Evolutionary conservation across 2,797 vertebrate species (phyloP), one percentile per base, ranked within the genome.

Genomic region (Sebastes aleutianus): DNA sequence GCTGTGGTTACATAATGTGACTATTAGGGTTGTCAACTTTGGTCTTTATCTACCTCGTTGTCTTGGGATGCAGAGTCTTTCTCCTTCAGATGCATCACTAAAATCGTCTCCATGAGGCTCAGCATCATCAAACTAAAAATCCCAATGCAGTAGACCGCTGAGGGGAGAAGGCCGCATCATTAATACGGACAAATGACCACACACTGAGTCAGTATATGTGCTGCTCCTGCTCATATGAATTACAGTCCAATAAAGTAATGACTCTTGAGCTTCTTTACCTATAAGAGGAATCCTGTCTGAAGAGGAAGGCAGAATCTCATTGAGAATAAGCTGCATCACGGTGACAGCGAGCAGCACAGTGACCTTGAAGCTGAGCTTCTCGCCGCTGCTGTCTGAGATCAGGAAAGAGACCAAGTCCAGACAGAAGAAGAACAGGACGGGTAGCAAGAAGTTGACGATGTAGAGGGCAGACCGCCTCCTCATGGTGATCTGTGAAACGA

Each of bases 351-450:
- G 92, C 74, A 96, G 91, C 73, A 97, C 80, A 0, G 96, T 96
- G 12, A 97, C 87, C 79, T 97, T 96, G 83, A 97, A 96, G 74
- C 80, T 64, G 74, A 96, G 85, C 76, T 96, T 97, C 83, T 97
- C 94, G 10, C 93, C 93, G 0, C 94, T 83, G 3, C 47, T 74
- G 68, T 93, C 94, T 56, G 95, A 88, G 32, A 96, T 91, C 13
- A 95, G 83, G 81, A 96, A 71, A 56, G 96, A 93, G 29, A 94
- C 91, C 84, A 96, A 71, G 63, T 97, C 96, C 93, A 97, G 83
- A 77, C 91, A 72, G 16, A 97, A 80, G 74, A 97, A 94, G 81
- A 93, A 91, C 24, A 92, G 10, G 61, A 91, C 24, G 1, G 87
- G 85, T 2, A 89, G 13, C 27, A 92, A 4, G 80, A 90, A 92